Conservation (phyloP, 2,113 vertebrate genomes). For the Pterocles orientalis region DNA sequence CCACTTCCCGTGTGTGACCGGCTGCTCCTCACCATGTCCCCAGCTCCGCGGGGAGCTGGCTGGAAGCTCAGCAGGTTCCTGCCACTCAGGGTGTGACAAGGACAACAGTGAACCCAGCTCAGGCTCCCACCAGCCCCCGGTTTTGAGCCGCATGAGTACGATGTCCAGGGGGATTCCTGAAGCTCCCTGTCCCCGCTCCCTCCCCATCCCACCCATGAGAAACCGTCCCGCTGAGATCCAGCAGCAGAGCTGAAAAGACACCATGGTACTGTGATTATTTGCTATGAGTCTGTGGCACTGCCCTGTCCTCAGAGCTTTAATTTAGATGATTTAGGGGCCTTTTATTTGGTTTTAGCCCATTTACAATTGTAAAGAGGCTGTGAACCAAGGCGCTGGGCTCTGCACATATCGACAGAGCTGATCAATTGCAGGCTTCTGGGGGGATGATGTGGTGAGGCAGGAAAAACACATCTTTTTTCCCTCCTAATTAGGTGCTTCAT, state of each 20-base stretch:
- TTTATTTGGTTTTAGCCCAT: slow-evolving; percentile 40
- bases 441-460: background rate
- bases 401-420: background rate
- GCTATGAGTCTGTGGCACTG: background rate
- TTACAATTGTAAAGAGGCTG: slow-evolving; percentile 35
- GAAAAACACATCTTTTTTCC: background rate
- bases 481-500: slow-evolving; percentile 28
- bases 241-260: background rate
- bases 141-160: background rate
- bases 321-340: slow-evolving; percentile 56
- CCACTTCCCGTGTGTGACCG: background rate
- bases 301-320: slow-evolving; percentile 40
- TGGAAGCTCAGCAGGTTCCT: background rate
- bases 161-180: background rate
- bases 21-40: background rate
- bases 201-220: background rate
- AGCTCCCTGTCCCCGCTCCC: background rate
- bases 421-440: background rate
- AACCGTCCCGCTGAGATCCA: background rate
- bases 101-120: background rate
- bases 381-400: background rate
- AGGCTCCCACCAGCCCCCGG: background rate
- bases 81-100: background rate
- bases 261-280: background rate
- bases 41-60: too few relatives aligned